These are phyloP conservation scores for Poeciliopsis presidionis DNA, from an alignment of 2,797 vertebrate genomes.

Conservation along the genomic window DNA sequence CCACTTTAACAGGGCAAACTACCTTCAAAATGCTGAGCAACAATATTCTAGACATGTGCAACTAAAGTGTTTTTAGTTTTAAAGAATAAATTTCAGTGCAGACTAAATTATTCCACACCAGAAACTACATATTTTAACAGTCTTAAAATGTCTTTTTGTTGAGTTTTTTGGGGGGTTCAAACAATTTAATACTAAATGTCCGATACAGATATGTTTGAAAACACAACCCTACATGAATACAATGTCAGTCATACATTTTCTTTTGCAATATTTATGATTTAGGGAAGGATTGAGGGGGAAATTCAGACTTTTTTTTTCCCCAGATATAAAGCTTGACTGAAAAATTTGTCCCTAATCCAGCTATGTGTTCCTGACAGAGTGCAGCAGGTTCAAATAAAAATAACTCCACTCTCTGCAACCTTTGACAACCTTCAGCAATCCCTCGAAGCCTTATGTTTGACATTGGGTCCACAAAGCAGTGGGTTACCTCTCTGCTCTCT, in stretches of 20 bases:
- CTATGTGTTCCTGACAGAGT: slow-evolving; percentile 1
- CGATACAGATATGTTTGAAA: neutral
- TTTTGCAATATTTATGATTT: neutral
- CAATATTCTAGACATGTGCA: neutral
- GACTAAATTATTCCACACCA: neutral
- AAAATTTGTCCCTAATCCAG: neutral
- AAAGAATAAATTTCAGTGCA: neutral
- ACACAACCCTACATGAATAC: neutral
- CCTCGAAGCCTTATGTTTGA: neutral
- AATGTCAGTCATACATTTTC: neutral
- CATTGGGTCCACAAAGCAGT: neutral
- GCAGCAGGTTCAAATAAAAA: slow-evolving; percentile 6
- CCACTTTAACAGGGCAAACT: neutral
- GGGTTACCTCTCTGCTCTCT: neutral
- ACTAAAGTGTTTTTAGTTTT: neutral
- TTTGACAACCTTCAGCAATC: slow-evolving; percentile 13
- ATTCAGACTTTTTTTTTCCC: neutral
- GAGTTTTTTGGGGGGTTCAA: neutral
- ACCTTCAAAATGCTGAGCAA: neutral
- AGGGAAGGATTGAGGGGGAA: neutral
- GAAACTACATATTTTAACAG: neutral
- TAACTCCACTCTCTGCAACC: neutral
- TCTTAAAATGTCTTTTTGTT: neutral
- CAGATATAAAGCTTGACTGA: neutral
- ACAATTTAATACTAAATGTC: neutral